Evolutionary conservation across 1,140 invertebrate species (phyloP).

Genomic region (Lasaia peninsularis): DNA sequence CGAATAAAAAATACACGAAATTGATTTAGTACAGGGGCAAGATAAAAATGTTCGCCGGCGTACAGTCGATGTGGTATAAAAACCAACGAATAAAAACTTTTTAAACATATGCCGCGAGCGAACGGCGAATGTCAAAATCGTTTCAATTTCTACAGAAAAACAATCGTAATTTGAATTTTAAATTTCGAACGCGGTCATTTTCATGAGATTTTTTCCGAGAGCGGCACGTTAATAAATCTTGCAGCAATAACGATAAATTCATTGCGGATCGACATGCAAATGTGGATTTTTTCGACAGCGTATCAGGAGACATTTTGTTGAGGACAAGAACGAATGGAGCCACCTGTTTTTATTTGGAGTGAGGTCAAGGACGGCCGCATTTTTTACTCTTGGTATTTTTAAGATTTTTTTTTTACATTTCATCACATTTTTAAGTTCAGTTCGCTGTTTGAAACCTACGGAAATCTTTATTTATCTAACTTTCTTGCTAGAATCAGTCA

Average conservation of each 20-base stretch:
- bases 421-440: no score
- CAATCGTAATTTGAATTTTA: constrained; percentile 71
- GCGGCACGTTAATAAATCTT: constrained; percentile 64
- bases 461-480: no score
- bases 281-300: constrained; percentile 63
- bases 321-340: constrained; percentile 17
- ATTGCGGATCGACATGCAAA: constrained; percentile 76
- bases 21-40: constrained; percentile 54
- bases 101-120: constrained; percentile 48
- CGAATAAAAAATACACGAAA: constrained; percentile 44
- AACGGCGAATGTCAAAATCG: constrained; percentile 64
- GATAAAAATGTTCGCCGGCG: constrained; percentile 30
- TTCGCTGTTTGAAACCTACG: no score
- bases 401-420: no score
- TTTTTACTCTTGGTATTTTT: background rate
- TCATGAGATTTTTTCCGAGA: constrained; percentile 62
- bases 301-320: constrained; percentile 43
- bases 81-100: constrained; percentile 34
- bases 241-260: constrained; percentile 75
- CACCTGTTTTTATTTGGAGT: background rate
- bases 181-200: constrained; percentile 63
- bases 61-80: constrained; percentile 26
- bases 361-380: background rate
- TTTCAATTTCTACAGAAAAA: constrained; percentile 70
- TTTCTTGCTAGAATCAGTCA: no score